phyloP scores from a whole-genome alignment of 2,797 vertebrate genomes.

The Setipinna tenuifilis region DNA sequence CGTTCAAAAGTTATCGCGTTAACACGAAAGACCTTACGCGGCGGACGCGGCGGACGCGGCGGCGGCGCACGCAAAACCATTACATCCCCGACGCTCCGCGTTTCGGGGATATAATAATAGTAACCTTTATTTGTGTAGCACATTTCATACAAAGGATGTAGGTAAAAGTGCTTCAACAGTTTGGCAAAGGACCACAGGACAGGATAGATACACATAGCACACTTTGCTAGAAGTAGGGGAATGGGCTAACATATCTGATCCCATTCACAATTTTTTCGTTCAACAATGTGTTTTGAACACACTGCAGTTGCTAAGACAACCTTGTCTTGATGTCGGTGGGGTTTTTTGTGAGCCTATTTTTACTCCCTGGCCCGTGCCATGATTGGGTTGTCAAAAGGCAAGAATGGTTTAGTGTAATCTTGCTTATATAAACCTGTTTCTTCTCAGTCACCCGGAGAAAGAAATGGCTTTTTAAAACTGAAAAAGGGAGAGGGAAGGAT shows the following conservation, averaged over 20 bases:
- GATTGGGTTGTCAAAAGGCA: neutral
- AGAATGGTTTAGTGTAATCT: neutral
- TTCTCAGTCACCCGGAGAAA: neutral
- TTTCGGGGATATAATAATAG: too few species aligned
- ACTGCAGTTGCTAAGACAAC: conserved; percentile 7
- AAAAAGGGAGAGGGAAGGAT: neutral
- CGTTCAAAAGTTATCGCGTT: too few species aligned
- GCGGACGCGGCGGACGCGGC: too few species aligned
- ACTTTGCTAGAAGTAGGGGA: too few species aligned
- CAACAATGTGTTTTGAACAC: neutral
- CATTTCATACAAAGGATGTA: too few species aligned
- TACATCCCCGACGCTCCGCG: too few species aligned
- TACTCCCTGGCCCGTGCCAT: neutral
- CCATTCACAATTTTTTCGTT: neutral
- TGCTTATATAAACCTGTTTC: conserved; percentile 28
- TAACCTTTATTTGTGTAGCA: too few species aligned
- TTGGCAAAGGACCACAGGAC: too few species aligned
- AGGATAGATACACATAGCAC: too few species aligned
- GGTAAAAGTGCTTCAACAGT: too few species aligned
- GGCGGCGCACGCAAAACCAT: too few species aligned
- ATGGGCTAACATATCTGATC: neutral
- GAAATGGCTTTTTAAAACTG: neutral
- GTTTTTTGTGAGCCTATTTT: neutral
- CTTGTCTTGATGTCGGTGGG: neutral
- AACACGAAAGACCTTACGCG: too few species aligned